These are phyloP conservation scores for Microtus pennsylvanicus DNA, from an alignment of 2,113 vertebrate species.

Conservation along the genomic window DNA sequence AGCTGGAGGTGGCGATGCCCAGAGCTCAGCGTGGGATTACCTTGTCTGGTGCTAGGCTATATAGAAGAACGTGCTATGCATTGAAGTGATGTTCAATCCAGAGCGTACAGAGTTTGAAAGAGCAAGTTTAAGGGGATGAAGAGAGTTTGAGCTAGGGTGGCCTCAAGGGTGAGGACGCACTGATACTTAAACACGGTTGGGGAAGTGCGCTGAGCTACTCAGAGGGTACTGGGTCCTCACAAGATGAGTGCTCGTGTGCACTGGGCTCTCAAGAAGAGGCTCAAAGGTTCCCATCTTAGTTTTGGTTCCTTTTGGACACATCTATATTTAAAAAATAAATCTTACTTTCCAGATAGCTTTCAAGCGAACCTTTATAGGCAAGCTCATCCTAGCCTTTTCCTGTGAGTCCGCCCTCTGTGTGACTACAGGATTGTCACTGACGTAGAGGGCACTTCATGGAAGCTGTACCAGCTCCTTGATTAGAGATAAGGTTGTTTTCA, in stretches of 20 bases:
- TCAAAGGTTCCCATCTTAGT: background rate
- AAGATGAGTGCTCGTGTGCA: background rate
- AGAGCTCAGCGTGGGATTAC: background rate
- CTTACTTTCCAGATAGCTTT: constrained; percentile 5
- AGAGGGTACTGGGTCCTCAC: background rate
- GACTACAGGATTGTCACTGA: background rate
- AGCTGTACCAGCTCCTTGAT: background rate
- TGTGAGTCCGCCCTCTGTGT: background rate
- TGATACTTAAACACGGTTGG: background rate
- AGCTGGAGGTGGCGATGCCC: background rate
- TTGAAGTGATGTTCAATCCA: background rate
- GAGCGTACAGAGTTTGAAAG: constrained; percentile 17
- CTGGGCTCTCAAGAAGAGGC: background rate
- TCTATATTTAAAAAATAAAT: background rate
- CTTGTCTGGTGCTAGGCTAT: background rate
- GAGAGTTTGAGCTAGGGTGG: background rate
- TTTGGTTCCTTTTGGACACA: background rate
- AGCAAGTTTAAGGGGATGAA: background rate
- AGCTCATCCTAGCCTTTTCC: background rate
- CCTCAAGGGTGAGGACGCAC: background rate
- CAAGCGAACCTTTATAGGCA: background rate
- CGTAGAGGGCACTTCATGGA: background rate
- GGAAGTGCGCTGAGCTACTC: background rate
- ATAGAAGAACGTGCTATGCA: background rate
- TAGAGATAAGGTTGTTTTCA: background rate